Percentiles rank a stretch among this genome's conserved stretches.
Conservation (phyloP, 2,797 vertebrate genomes). For the Eulemur rubriventer region DNA sequence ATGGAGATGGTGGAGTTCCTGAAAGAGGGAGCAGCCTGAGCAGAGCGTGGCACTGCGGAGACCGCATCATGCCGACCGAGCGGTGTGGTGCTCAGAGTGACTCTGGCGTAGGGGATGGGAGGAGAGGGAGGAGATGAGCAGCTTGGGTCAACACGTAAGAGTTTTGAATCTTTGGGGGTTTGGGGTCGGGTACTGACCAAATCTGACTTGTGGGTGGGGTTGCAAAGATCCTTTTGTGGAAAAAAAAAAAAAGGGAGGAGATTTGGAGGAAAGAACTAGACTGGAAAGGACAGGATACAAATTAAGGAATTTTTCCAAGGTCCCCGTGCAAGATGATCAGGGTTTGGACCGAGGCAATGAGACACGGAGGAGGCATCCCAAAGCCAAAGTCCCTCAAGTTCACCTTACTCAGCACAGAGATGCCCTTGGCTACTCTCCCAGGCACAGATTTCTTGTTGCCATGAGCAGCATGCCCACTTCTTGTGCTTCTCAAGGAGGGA, state of each 20-base stretch:
- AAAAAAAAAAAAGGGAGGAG: neutral
- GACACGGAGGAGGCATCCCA: neutral
- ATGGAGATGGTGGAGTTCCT: neutral
- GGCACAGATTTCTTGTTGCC: neutral
- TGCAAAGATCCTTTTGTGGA: neutral
- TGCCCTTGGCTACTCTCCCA: neutral
- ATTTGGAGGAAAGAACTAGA: neutral
- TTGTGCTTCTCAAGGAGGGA: neutral
- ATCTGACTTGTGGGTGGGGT: neutral
- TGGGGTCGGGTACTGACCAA: neutral
- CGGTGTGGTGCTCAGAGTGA: neutral
- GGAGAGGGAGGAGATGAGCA: neutral
- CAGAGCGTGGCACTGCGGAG: neutral
- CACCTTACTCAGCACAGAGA: neutral
- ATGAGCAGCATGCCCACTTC: neutral
- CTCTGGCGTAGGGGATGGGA: neutral
- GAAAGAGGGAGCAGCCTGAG: too few relatives aligned
- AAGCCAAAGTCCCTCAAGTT: neutral
- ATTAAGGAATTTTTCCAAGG: neutral
- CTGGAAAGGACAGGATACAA: neutral
- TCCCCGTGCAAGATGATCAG: neutral
- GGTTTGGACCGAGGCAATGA: neutral
- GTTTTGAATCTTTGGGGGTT: neutral
- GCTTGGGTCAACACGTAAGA: neutral
- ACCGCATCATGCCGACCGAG: too few relatives aligned